phyloP scores from a whole-genome alignment of 2,797 vertebrate genomes.

The Adrianichthys oophorus region DNA sequence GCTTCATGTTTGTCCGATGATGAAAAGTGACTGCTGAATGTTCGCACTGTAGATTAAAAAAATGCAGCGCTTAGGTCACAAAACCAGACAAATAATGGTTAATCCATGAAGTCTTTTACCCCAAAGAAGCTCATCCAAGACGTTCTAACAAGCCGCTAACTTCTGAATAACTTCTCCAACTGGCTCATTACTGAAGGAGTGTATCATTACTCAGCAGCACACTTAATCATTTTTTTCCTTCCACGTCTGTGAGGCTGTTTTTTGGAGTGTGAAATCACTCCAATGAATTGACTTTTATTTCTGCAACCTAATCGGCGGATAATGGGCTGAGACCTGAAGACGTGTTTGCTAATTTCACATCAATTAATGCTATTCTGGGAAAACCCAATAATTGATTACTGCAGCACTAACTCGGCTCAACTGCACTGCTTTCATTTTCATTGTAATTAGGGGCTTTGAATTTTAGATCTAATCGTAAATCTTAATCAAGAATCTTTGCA shows the following conservation, averaged over 20 bases:
- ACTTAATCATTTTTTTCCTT: conserved; percentile 49
- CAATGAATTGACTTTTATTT: conserved; percentile 63
- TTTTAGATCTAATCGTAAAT: conserved; percentile 54
- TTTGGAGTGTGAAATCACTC: conserved; percentile 69
- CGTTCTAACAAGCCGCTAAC: conserved; percentile 13
- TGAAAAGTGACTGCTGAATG: conserved; percentile 2
- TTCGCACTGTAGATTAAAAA: background rate
- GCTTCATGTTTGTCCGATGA: conserved; percentile 7
- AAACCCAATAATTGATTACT: conserved; percentile 66
- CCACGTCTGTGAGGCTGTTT: conserved; percentile 55
- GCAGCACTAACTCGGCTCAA: conserved; percentile 51
- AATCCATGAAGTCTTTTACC: conserved; percentile 4
- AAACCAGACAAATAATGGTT: background rate
- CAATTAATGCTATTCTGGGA: conserved; percentile 73
- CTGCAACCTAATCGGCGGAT: conserved; percentile 63
- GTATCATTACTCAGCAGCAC: conserved; percentile 58
- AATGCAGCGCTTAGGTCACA: background rate
- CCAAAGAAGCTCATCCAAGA: conserved; percentile 9
- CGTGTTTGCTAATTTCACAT: conserved; percentile 72
- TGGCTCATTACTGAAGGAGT: conserved; percentile 56
- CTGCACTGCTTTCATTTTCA: conserved; percentile 63
- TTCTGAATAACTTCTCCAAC: conserved; percentile 47
- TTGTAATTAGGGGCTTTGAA: conserved; percentile 52
- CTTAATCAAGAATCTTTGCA: conserved; percentile 52
- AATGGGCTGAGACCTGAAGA: conserved; percentile 69